A percentile compares a stretch with the other conserved stretches of the same genome.
Evolutionary conservation across 2,113 vertebrate species (phyloP).

Genomic region (Odocoileus hemionus): DNA sequence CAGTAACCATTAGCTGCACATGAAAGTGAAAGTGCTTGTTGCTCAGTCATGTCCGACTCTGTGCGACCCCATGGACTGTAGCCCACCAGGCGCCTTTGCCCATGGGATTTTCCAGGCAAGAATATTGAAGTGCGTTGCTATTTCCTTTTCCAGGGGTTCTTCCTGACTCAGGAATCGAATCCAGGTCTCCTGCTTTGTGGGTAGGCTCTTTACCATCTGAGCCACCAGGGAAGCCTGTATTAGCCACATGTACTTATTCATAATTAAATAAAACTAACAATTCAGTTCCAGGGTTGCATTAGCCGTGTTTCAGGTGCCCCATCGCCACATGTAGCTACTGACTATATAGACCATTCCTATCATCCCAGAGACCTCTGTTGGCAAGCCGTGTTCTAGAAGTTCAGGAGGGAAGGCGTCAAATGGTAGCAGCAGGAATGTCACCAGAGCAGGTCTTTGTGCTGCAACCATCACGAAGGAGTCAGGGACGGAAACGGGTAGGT

Average conservation of each 20-base stretch:
- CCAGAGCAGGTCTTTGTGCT: background rate
- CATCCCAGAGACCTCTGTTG: background rate
- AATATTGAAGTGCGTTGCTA: background rate
- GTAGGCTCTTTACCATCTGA: background rate
- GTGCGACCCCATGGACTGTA: background rate
- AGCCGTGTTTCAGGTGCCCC: background rate
- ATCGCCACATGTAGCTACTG: background rate
- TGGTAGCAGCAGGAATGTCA: background rate
- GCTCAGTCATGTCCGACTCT: rapidly evolving
- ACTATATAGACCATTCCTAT: background rate
- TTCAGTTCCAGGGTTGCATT: background rate
- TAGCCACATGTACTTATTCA: background rate
- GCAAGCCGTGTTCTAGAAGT: background rate
- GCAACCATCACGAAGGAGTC: background rate
- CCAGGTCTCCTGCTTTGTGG: background rate
- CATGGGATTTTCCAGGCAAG: background rate
- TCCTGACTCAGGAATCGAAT: background rate
- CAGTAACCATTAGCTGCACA: background rate
- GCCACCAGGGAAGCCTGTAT: background rate
- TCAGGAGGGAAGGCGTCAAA: background rate
- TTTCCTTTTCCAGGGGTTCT: background rate
- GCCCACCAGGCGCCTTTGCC: background rate
- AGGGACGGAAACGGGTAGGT: background rate
- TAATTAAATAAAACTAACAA: background rate
- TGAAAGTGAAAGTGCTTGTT: background rate